Conservation (phyloP, 2,888 invertebrate species). For the Thumatha senex region DNA sequence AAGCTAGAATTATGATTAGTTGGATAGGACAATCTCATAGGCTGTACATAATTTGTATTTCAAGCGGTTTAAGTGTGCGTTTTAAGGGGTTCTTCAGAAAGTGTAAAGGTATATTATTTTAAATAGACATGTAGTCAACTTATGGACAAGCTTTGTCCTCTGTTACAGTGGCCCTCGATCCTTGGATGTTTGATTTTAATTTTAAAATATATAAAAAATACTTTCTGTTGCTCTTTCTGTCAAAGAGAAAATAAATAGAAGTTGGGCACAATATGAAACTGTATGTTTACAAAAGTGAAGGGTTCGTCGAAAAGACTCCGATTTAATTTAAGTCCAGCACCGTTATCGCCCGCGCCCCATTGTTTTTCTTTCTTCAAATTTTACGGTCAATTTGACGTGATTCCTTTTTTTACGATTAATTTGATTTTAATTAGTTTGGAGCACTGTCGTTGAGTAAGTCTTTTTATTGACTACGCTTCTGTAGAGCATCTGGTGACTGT, state of each 20-base stretch:
- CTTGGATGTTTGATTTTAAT: too few species aligned
- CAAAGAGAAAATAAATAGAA: background rate
- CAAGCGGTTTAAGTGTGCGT: too few species aligned
- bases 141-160: too few species aligned
- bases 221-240: too few species aligned
- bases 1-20: too few species aligned
- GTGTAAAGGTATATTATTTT: too few species aligned
- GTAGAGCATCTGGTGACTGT: background rate
- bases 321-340: slow-evolving; percentile 79
- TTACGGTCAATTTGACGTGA: slow-evolving; percentile 82
- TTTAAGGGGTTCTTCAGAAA: too few species aligned
- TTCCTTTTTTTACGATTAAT: slow-evolving; percentile 77
- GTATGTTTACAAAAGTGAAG: slow-evolving; percentile 64
- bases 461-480: slow-evolving; percentile 16
- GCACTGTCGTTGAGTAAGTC: slow-evolving; percentile 50
- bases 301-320: slow-evolving; percentile 77
- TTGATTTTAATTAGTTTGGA: slow-evolving; percentile 78
- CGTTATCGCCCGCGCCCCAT: slow-evolving; percentile 78
- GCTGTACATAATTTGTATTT: too few species aligned
- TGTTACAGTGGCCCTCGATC: too few species aligned
- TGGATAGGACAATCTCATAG: too few species aligned
- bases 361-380: slow-evolving; percentile 82
- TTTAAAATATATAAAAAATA: too few species aligned
- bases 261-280: slow-evolving; percentile 14
- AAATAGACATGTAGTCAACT: too few species aligned